These are phyloP conservation scores for Brachionus rotundiformis DNA, from an alignment of 1,140 invertebrate species.

Conservation along the genomic window DNA sequence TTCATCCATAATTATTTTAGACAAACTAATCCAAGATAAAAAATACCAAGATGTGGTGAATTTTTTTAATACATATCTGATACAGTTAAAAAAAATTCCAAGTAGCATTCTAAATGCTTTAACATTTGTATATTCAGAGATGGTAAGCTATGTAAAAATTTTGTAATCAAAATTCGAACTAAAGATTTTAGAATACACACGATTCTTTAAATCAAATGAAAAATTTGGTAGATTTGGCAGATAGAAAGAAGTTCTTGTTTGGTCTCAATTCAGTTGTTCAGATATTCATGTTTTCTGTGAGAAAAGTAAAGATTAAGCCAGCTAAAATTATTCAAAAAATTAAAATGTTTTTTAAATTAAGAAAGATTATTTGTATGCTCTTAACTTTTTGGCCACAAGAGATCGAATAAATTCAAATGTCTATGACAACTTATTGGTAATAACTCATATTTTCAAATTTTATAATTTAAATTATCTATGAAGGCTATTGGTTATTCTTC, in stretches of 20 bases:
- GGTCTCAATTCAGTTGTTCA: constrained; percentile 2
- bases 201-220: not conserved
- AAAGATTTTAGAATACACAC: not conserved
- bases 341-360: not conserved
- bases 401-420: not conserved
- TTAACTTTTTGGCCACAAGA: not conserved
- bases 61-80: not conserved
- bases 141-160: too few species aligned
- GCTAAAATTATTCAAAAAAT: not conserved
- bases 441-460: not conserved
- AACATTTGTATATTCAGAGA: not conserved
- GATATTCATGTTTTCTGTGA: not conserved
- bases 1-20: not conserved
- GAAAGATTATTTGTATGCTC: constrained; percentile 4
- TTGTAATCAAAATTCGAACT: not conserved
- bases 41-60: not conserved
- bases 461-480: not conserved
- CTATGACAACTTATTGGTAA: not conserved
- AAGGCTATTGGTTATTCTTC: not conserved
- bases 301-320: constrained; percentile 13
- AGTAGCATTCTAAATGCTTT: not conserved
- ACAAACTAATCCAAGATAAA: not conserved
- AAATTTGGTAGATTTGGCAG: not conserved
- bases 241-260: not conserved
- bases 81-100: not conserved